Evolutionary conservation across 2,888 invertebrate species (phyloP).

Genomic region (Athalia circularis): DNA sequence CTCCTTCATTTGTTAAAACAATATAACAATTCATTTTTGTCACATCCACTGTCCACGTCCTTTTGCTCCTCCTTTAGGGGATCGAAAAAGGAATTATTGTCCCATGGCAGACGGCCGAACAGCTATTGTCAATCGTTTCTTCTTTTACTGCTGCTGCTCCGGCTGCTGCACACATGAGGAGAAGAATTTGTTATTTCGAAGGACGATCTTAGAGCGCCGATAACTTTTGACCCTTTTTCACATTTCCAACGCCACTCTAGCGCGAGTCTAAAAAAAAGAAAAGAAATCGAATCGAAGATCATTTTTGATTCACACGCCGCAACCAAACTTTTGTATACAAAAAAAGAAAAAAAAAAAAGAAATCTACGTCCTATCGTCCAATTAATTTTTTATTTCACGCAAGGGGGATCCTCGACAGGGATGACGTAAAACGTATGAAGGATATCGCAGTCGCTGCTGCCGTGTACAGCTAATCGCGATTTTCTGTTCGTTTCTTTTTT

Average conservation of each 20-base stretch:
- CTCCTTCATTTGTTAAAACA: constrained; percentile 72
- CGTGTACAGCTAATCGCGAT: too few relatives aligned
- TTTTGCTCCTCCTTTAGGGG: constrained; percentile 22
- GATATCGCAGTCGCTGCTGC: constrained; percentile 3
- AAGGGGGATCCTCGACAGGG: constrained; percentile 21
- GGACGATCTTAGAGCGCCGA: constrained; percentile 24
- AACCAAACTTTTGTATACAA: not conserved
- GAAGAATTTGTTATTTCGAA: constrained; percentile 35
- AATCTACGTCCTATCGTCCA: not conserved
- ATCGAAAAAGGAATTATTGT: constrained; percentile 38
- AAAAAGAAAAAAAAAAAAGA: not conserved
- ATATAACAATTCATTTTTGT: constrained; percentile 72
- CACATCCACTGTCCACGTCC: constrained; percentile 64
- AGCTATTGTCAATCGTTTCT: constrained; percentile 26
- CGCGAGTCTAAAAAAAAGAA: constrained; percentile 15
- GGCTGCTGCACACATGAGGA: not conserved
- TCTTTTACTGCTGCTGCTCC: too few relatives aligned
- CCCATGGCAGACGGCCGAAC: not conserved
- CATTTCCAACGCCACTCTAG: constrained; percentile 31
- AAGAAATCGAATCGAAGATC: not conserved
- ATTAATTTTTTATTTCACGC: not conserved
- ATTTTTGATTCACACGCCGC: too few relatives aligned
- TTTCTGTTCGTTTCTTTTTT: too few relatives aligned
- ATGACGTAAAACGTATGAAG: constrained; percentile 26
- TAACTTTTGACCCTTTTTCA: constrained; percentile 40